Conservation (phyloP, 2,113 vertebrate species). For the Butastur rufipennis region DNA sequence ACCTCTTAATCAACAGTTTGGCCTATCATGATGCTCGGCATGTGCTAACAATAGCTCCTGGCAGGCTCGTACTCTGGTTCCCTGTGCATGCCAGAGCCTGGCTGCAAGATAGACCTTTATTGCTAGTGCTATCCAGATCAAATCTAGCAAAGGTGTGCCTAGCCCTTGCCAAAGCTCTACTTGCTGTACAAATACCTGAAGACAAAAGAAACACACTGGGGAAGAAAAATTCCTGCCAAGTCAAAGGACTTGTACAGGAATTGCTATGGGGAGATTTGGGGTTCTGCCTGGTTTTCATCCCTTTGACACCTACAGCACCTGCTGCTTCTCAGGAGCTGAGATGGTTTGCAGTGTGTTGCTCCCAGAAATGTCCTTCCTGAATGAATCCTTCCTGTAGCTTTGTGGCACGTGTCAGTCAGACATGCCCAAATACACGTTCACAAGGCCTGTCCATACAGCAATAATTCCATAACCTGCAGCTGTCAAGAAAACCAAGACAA, state of each 20-base stretch:
- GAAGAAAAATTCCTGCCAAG: neutral
- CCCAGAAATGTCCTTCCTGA: neutral
- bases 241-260: neutral
- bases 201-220: rapidly evolving
- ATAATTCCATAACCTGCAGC: neutral
- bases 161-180: neutral
- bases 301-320: neutral
- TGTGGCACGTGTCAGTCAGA: neutral
- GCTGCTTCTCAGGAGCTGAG: neutral
- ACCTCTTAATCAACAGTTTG: neutral
- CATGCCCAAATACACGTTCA: neutral
- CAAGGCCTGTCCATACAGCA: neutral
- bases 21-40: neutral
- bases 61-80: rapidly evolving
- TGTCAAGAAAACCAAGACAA: neutral
- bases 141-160: neutral
- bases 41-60: neutral
- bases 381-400: neutral
- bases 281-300: neutral
- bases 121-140: neutral
- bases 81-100: neutral
- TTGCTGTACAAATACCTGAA: neutral
- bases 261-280: neutral
- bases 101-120: neutral
- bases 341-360: neutral